Conservation (phyloP, 2,888 invertebrate species). For the Plebejus anna region DNA sequence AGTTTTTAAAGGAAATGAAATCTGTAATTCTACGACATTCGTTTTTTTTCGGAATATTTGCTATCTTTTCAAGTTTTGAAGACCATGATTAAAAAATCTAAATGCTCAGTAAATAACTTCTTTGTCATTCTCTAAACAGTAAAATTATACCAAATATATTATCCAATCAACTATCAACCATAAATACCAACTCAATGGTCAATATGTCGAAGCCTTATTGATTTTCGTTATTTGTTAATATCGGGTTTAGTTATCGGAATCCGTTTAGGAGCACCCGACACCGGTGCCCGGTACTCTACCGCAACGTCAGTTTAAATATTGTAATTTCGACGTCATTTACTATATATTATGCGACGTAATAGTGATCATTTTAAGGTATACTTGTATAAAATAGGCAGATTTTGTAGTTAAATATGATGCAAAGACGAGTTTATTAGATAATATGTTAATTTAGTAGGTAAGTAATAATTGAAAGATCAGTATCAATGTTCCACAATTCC, state of each 20-base stretch:
- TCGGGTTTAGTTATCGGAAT: slow-evolving; percentile 24
- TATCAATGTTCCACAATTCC: no score
- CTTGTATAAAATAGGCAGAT: no score
- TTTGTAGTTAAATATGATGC: no score
- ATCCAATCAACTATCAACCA: background rate
- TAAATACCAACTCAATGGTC: background rate
- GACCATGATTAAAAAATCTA: no score
- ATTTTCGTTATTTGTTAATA: slow-evolving; percentile 26
- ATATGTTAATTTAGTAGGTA: no score
- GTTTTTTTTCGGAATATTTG: no score
- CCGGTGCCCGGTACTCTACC: background rate
- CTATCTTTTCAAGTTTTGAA: no score
- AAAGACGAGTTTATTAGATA: background rate
- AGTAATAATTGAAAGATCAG: no score
- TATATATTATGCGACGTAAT: slow-evolving; percentile 18
- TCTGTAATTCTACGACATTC: no score
- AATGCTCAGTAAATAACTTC: no score
- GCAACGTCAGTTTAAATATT: slow-evolving; percentile 9
- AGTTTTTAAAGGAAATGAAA: no score
- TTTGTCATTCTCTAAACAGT: background rate
- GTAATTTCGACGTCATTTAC: slow-evolving; percentile 11
- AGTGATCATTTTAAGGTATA: background rate
- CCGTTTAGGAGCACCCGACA: slow-evolving; percentile 21
- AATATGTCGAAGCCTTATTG: background rate
- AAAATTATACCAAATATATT: background rate